These are phyloP conservation scores for Aurelia aurita complex sp. Pacific DNA, from an alignment of 30 jellyfish, hydroid and myxozoan species.

Conservation along the genomic window DNA sequence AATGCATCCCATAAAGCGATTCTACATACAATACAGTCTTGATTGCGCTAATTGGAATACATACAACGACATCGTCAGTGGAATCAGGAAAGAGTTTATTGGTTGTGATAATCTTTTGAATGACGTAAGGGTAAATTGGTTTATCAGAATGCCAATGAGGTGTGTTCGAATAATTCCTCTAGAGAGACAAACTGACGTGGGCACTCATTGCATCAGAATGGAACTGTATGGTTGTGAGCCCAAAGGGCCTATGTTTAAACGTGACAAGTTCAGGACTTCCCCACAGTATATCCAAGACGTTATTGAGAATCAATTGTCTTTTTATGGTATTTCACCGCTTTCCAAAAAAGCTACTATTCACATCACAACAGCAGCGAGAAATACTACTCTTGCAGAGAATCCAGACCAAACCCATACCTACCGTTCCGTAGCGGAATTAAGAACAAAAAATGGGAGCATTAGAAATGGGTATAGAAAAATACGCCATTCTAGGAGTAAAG, in stretches of 20 bases:
- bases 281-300: background rate
- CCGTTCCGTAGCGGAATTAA: too few relatives aligned
- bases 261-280: background rate
- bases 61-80: slow-evolving; percentile 1
- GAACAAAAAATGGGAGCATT: background rate
- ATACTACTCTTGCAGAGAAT: background rate
- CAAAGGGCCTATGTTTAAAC: background rate
- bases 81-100: background rate
- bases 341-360: background rate
- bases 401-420: background rate
- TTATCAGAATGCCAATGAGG: slow-evolving; percentile 11
- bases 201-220: slow-evolving; percentile 28
- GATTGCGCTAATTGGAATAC: slow-evolving; percentile 17
- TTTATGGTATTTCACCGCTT: slow-evolving; percentile 7
- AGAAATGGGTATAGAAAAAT: background rate
- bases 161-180: slow-evolving; percentile 27
- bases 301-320: background rate
- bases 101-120: background rate
- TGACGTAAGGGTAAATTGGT: slow-evolving; percentile 33
- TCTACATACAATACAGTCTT: slow-evolving; percentile 11
- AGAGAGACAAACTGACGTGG: background rate
- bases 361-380: background rate
- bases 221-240: slow-evolving; percentile 64
- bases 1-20: slow-evolving; percentile 4
- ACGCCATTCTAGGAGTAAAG: background rate